These are phyloP conservation scores for Oryctes rhinoceros DNA, from an alignment of 1,140 invertebrate species.

Conservation along the genomic window DNA sequence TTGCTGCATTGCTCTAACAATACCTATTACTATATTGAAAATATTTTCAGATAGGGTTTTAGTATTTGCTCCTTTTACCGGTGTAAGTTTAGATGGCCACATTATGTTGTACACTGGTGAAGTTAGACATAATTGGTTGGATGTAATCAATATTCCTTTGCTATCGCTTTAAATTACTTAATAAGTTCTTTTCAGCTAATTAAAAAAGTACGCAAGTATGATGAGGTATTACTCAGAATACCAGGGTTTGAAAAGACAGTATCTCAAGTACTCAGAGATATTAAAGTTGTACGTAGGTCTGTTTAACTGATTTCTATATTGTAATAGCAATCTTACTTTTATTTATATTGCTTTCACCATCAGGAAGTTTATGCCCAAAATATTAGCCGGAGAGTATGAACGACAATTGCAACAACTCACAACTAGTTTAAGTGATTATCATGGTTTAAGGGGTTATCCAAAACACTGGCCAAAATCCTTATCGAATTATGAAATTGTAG, in stretches of 20 bases:
- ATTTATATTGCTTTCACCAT: not conserved
- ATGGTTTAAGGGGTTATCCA: conserved; percentile 74
- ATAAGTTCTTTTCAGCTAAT: conserved; percentile 70
- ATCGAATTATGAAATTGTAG: conserved; percentile 83
- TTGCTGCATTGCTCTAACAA: too few relatives aligned
- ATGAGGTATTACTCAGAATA: conserved; percentile 75
- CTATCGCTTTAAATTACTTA: conserved; percentile 25
- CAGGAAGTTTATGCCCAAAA: conserved; percentile 89
- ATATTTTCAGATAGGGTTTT: conserved; percentile 70
- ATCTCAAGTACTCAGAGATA: conserved; percentile 80
- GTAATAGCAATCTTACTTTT: conserved; percentile 5
- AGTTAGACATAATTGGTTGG: conserved; percentile 89
- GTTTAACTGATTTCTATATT: conserved; percentile 48
- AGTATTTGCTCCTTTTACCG: conserved; percentile 87
- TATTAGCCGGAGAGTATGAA: conserved; percentile 84
- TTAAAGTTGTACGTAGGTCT: conserved; percentile 83
- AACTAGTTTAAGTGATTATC: conserved; percentile 83
- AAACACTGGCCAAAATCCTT: conserved; percentile 75
- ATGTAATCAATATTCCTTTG: conserved; percentile 66
- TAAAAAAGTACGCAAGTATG: conserved; percentile 81
- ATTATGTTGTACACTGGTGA: conserved; percentile 90
- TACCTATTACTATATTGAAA: not conserved
- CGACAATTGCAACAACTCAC: conserved; percentile 81
- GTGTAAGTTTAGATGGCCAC: conserved; percentile 86
- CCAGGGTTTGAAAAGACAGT: conserved; percentile 85